Conservation (phyloP, 2,888 invertebrate species). For the Cybosia mesomella region DNA sequence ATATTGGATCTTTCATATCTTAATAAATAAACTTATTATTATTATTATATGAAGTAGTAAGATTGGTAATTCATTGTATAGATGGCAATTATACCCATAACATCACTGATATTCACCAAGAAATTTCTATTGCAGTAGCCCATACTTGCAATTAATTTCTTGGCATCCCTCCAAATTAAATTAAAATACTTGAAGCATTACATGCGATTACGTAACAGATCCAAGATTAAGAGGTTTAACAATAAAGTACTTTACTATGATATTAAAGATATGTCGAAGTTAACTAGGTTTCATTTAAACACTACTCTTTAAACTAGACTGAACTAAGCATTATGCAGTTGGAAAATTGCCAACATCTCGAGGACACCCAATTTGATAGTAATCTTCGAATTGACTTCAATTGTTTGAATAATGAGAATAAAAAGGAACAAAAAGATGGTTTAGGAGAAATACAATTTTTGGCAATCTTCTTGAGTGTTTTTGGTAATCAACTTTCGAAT, state of each 20-base stretch:
- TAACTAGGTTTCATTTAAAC: background rate
- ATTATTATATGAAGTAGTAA: too few relatives aligned
- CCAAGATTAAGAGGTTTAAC: background rate
- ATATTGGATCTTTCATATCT: too few relatives aligned
- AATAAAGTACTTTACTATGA: background rate
- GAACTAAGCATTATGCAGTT: background rate
- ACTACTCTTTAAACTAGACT: background rate
- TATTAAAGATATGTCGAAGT: background rate
- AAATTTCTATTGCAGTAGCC: too few relatives aligned
- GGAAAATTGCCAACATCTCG: conserved; percentile 5
- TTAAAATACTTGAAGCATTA: too few relatives aligned
- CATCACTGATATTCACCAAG: too few relatives aligned
- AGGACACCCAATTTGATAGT: background rate
- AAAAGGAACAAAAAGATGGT: background rate
- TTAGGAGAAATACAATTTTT: background rate
- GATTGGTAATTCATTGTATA: too few relatives aligned
- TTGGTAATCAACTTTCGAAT: background rate
- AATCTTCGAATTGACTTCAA: background rate
- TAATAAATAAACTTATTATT: too few relatives aligned
- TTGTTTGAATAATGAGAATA: background rate
- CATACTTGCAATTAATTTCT: too few relatives aligned
- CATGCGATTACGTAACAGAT: background rate
- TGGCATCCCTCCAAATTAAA: too few relatives aligned
- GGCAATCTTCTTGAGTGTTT: background rate
- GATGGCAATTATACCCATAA: too few relatives aligned